These are phyloP conservation scores for Caenorhabditis sinica DNA, from an alignment of 2,888 invertebrate species.

Conservation along the genomic window DNA sequence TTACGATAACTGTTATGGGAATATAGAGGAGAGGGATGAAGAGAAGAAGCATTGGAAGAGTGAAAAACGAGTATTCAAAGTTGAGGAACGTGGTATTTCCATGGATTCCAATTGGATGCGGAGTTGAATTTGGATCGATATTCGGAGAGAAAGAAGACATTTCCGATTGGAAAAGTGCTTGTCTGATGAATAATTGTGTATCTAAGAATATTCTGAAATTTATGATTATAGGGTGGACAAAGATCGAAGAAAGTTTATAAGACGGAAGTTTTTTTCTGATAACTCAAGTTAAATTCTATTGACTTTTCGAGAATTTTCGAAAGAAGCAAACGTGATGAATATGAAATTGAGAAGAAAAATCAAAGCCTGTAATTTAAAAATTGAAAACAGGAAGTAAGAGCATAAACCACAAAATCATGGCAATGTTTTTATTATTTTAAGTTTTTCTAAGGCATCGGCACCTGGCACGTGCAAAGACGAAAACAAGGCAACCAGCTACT, in stretches of 20 bases:
- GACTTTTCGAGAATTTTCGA: no score
- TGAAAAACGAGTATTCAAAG: slow-evolving; percentile 13
- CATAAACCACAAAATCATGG: neutral
- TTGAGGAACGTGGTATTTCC: slow-evolving; percentile 28
- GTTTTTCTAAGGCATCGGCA: neutral
- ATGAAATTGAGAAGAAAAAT: neutral
- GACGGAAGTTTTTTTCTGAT: no score
- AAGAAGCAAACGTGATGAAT: neutral
- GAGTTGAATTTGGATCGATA: neutral
- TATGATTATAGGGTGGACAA: neutral
- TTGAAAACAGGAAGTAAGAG: neutral
- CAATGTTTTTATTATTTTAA: neutral
- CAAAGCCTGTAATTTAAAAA: neutral
- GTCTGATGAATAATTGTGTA: neutral
- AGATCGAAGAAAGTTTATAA: neutral
- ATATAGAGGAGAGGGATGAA: slow-evolving; percentile 42
- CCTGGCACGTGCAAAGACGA: no score
- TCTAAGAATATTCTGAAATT: neutral
- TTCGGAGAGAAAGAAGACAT: slow-evolving; percentile 1
- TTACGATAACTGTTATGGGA: slow-evolving; percentile 12
- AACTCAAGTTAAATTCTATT: no score
- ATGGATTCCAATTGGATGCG: slow-evolving; percentile 2
- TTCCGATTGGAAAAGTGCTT: neutral
- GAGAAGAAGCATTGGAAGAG: slow-evolving; percentile 29
- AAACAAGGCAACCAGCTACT: no score